phyloP scores from a whole-genome alignment of 2,113 vertebrate species.

The Chaenogobius annularis region DNA sequence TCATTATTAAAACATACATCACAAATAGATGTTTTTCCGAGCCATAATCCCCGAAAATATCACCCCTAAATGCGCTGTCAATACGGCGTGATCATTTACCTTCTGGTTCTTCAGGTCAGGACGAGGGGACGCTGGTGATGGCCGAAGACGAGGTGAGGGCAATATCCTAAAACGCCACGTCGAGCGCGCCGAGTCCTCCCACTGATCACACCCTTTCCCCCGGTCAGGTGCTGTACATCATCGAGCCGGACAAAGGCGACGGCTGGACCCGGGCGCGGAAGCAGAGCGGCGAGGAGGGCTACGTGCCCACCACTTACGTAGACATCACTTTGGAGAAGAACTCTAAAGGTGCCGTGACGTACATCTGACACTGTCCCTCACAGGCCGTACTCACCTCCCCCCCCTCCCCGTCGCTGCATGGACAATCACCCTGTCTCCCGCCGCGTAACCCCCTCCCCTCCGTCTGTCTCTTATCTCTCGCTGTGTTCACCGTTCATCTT shows the following conservation, averaged over 20 bases:
- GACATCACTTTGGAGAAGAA: conserved; percentile 98
- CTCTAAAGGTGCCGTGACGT: conserved; percentile 99
- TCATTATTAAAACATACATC: too few relatives aligned
- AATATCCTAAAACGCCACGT: neutral
- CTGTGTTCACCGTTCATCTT: conserved; percentile 5
- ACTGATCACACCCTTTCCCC: neutral
- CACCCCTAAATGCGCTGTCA: too few relatives aligned
- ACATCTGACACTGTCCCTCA: conserved; percentile 83
- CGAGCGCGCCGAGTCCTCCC: neutral
- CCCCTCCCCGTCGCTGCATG: conserved; percentile 31
- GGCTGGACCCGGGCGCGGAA: conserved; percentile 97
- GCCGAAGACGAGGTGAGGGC: conserved; percentile 85
- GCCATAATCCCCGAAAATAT: too few relatives aligned
- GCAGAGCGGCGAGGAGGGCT: conserved; percentile 95
- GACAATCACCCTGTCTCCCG: conserved; percentile 23
- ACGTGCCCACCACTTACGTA: conserved; percentile 97
- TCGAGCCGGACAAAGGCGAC: conserved; percentile 98
- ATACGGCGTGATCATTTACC: neutral
- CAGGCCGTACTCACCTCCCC: conserved; percentile 15
- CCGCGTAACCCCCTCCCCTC: conserved; percentile 3
- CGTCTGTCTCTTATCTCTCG: conserved; percentile 39
- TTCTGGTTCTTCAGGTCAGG: conserved; percentile 83
- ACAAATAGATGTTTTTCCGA: too few relatives aligned
- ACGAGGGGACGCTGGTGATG: conserved; percentile 96
- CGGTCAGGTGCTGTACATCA: conserved; percentile 86